Conservation (phyloP, 2,888 invertebrate genomes). For the Lepeophtheirus nordmannii region DNA sequence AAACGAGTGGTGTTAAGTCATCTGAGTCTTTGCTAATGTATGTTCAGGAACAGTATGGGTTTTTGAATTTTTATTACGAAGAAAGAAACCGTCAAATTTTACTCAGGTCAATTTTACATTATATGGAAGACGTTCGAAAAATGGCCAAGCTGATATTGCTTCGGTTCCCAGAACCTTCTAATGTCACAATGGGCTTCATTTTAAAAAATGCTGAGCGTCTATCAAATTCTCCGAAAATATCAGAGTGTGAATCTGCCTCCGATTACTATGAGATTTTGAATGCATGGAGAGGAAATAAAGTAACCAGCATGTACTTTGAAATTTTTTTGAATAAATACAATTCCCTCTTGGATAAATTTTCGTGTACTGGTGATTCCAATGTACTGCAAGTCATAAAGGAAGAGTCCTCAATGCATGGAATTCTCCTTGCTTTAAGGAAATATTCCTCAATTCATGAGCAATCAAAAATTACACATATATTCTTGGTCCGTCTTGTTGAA, state of each 20-base stretch:
- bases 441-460: too few species aligned
- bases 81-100: background rate
- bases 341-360: background rate
- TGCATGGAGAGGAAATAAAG: background rate
- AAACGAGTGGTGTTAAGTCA: background rate
- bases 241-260: background rate
- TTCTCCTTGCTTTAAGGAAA: background rate
- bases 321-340: background rate
- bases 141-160: constrained; percentile 4
- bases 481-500: background rate
- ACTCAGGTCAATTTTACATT: background rate
- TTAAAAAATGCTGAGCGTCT: constrained; percentile 1
- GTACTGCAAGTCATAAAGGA: background rate
- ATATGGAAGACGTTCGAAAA: constrained; percentile 11
- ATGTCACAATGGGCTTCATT: background rate
- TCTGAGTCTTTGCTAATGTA: background rate
- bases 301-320: background rate
- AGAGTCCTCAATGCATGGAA: constrained; percentile 9
- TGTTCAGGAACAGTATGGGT: background rate
- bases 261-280: background rate
- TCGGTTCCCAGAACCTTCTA: background rate
- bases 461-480: background rate
- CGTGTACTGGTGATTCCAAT: background rate
- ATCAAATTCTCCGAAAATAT: background rate
- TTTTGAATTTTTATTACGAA: background rate